Evolutionary conservation across 2,888 invertebrate species (phyloP).

Genomic region (Drosophila phalerata): DNA sequence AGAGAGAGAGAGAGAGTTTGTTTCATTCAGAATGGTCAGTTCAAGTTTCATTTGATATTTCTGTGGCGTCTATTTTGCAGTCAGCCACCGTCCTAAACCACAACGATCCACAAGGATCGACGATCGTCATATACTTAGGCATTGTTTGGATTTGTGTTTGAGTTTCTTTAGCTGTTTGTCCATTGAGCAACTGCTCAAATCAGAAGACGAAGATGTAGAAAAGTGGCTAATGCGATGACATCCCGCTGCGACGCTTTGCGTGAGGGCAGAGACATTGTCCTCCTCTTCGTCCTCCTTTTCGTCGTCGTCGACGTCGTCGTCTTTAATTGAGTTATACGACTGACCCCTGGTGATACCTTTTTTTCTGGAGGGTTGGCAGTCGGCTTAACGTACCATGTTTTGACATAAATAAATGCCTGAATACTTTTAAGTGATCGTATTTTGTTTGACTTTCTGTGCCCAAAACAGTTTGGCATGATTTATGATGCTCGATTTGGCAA

Average conservation of each 20-base stretch:
- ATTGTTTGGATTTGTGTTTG: constrained; percentile 50
- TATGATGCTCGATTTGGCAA: constrained; percentile 70
- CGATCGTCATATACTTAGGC: constrained; percentile 54
- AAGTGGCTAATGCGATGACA: constrained; percentile 72
- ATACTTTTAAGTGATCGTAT: constrained; percentile 83
- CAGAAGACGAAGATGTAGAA: constrained; percentile 52
- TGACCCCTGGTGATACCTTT: constrained; percentile 55
- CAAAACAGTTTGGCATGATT: constrained; percentile 72
- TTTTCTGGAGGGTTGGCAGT: constrained; percentile 57
- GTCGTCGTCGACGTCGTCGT: constrained; percentile 7
- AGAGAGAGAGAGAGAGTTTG: constrained; percentile 12
- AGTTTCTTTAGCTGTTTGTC: constrained; percentile 23
- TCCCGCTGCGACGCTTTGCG: constrained; percentile 80
- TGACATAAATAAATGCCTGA: constrained; percentile 85
- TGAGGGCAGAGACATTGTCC: constrained; percentile 73
- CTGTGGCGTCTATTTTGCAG: constrained; percentile 55
- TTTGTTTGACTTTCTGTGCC: constrained; percentile 75
- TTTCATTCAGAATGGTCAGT: constrained; percentile 67
- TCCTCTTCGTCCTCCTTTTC: constrained; percentile 26
- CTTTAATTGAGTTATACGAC: constrained; percentile 45
- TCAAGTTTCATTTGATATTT: constrained; percentile 68
- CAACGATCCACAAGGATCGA: constrained; percentile 64
- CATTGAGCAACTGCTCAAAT: constrained; percentile 59
- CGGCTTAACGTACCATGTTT: constrained; percentile 80
- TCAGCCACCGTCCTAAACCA: constrained; percentile 53